These are phyloP conservation scores for Tiaroga cobitis DNA, from an alignment of 2,797 vertebrate genomes.

Conservation along the genomic window DNA sequence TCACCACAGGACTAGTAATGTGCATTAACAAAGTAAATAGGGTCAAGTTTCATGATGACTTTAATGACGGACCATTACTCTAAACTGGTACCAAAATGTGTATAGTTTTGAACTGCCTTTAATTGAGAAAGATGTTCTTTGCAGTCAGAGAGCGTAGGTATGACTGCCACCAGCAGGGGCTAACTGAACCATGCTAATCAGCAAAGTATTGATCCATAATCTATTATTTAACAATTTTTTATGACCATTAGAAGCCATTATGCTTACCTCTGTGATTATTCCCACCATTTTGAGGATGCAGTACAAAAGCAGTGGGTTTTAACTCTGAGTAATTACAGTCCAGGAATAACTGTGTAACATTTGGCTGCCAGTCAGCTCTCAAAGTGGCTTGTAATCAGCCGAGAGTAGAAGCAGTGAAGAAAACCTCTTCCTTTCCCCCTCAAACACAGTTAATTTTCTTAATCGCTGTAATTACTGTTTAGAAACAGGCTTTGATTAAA, in stretches of 20 bases:
- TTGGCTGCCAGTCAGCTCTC: conserved; percentile 26
- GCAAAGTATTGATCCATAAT: not conserved
- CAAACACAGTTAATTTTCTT: conserved; percentile 36
- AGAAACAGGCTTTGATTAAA: conserved; percentile 35
- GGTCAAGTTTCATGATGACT: too few species aligned
- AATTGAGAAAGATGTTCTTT: not conserved
- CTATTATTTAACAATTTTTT: not conserved
- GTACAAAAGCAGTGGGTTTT: not conserved
- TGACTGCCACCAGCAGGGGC: not conserved
- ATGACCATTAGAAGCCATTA: not conserved
- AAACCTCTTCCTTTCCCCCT: conserved; percentile 16
- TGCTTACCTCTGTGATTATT: not conserved
- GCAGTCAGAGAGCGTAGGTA: not conserved
- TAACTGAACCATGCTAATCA: too few species aligned
- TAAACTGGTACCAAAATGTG: not conserved
- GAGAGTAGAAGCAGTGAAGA: not conserved
- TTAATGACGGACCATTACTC: not conserved
- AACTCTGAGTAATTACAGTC: conserved; percentile 32
- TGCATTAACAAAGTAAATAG: too few species aligned
- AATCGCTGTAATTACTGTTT: conserved; percentile 39
- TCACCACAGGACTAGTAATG: too few species aligned
- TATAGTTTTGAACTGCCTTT: not conserved
- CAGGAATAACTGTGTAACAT: conserved; percentile 16
- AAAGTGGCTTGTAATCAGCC: conserved; percentile 34
- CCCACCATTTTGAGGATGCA: not conserved